Evolutionary conservation across 2,888 invertebrate species (phyloP).

Genomic region (Cryptocephalus primarius): DNA sequence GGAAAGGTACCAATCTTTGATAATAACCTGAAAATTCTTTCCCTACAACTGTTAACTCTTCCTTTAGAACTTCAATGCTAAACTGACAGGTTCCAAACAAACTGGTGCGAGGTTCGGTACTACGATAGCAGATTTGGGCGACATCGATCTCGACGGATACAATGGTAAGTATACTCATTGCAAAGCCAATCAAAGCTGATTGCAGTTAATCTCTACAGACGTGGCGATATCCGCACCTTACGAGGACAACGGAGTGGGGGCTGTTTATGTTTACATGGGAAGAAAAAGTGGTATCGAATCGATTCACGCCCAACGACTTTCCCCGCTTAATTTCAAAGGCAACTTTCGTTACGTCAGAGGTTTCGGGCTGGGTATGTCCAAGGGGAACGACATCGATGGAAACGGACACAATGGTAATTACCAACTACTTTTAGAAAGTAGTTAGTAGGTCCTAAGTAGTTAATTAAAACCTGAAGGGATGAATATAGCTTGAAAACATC

Average conservation of each 20-base stretch:
- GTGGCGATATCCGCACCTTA: conserved; percentile 56
- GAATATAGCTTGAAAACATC: too few species aligned
- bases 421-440: too few species aligned
- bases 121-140: conserved; percentile 17
- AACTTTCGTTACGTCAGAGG: conserved; percentile 28
- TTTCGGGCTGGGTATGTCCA: conserved; percentile 52
- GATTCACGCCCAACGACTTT: conserved; percentile 42
- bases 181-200: background rate
- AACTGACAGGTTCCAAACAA: conserved; percentile 14
- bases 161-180: conserved; percentile 13
- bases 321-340: conserved; percentile 33
- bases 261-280: conserved; percentile 54
- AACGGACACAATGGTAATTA: conserved; percentile 52
- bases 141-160: conserved; percentile 20
- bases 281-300: conserved; percentile 36
- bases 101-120: conserved; percentile 20
- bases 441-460: too few species aligned
- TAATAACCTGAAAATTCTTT: background rate
- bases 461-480: too few species aligned
- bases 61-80: background rate
- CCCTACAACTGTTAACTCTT: background rate
- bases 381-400: conserved; percentile 47
- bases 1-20: conserved; percentile 1
- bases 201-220: conserved; percentile 34
- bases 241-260: conserved; percentile 47